Evolutionary conservation across 1,140 invertebrate species (phyloP), one percentile per base, ranked within the genome.

Genomic region (Pseudomyrmex dendroicus): DNA sequence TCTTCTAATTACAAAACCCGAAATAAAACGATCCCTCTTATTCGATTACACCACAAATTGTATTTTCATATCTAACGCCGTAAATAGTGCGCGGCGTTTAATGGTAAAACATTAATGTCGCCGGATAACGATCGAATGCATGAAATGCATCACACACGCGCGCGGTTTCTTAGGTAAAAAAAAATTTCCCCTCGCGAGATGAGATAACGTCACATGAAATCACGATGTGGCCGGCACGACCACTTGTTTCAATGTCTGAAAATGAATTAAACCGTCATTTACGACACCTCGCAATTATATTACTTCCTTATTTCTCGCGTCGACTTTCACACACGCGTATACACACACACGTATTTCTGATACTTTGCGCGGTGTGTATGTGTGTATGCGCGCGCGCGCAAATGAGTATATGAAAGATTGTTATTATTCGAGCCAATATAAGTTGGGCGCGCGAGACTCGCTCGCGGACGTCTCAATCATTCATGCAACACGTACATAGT

Each of bases 181-280:
- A 52, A 52, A 52, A 52, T 35, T 35, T 35, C 17, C 50, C 0
- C 20, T 35, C 10, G 15, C 54, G 64, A 78, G 20, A 78, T 70
- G 76, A 78, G 64, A 78, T 78, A 78, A 78, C 52, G 63, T 78
- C 63, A 57, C 44, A 17, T 48, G 64, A 25, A 17, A 73, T 52
- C 63, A 63, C 46, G 73, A 64, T 74, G 63, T 67, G 56, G 76
- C 48, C 50, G 64, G 82, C 73, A 68, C 57, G 61, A 63, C 62
- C 72, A 73, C 68, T 63, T 63, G 64, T 50, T 73, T 70, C 54
- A 82, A 87, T 86, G 78, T 84, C 73, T 61, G 67, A 87, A 84
- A 87, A 86, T 86, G 83, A 87, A 86, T 86, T 86, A 86, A 86
- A 84, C 86, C 85, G 67, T 86, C 80, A 54, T 76, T 86, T 44